Conservation (phyloP, 2,888 invertebrate species). For the Stegophylla sp. region DNA sequence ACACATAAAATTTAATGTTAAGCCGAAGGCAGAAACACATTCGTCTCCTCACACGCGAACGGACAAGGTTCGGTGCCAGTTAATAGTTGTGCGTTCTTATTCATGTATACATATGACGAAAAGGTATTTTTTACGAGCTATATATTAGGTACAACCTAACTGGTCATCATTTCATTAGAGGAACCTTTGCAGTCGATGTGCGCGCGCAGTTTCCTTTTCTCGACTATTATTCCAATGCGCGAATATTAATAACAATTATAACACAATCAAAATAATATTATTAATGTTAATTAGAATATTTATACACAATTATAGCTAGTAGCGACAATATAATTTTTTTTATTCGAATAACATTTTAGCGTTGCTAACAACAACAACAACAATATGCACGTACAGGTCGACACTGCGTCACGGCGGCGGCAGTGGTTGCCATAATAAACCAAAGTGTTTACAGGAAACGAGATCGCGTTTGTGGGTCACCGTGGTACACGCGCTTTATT, state of each 20-base stretch:
- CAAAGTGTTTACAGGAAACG: constrained; percentile 19
- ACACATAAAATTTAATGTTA: not conserved
- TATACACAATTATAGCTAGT: not conserved
- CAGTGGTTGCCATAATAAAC: constrained; percentile 43
- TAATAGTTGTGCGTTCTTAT: not conserved
- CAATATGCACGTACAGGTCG: constrained; percentile 6
- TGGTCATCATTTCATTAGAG: not conserved
- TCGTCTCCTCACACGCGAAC: not conserved
- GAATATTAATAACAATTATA: constrained; percentile 10
- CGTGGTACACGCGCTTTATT: constrained; percentile 27
- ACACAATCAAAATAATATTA: not conserved
- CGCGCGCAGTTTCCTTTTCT: constrained; percentile 1
- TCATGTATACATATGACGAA: too few relatives aligned
- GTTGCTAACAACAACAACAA: constrained; percentile 49
- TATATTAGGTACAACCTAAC: not conserved
- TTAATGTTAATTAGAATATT: constrained; percentile 1
- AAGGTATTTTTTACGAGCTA: not conserved
- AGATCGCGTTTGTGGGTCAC: constrained; percentile 54
- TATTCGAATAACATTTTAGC: constrained; percentile 35
- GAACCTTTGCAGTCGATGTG: not conserved
- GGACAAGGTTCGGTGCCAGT: not conserved
- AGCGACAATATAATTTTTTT: constrained; percentile 13
- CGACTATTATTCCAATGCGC: not conserved
- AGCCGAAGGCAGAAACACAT: not conserved
- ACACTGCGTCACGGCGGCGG: not conserved